Base-by-base conservation (phyloP, 2,888 invertebrate species). In the Cephus nigrinus region DNA sequence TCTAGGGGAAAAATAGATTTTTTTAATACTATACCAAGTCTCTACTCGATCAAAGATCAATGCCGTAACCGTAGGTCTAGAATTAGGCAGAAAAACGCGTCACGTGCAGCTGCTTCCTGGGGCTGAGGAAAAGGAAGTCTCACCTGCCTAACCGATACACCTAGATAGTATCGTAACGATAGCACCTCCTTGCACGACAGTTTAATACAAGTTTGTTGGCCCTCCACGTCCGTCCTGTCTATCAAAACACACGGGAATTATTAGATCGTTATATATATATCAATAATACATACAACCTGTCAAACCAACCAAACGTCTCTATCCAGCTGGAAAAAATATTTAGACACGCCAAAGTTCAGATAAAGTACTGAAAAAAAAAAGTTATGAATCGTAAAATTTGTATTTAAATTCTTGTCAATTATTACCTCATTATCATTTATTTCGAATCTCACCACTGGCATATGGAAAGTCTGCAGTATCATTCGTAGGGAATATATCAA, bases 111-210 rank as follows among this genome's bases (percentile, higher is more conserved):
- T 87, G 85, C 82, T 86, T 81, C 80, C 83, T 83, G 84, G 83
- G 78, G 81, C 81, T 78, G 79, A 74, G 82, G 86, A 84, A 88
- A 88, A 86, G 83, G 82, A 83, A 82, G 84, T 83, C 80, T 79
- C 83, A 87, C 88, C 87, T 87, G 87, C 82, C 80, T 82, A 80
- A 80, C 80, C 84, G 87, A 87, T 87, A 87, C 86, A 84, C 83
- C 23, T 78, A 85, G 88, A 88, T 88, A 88, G 86, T 85, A 84
- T 83, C 82, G 82, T 81, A 80, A 80, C 84, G 84, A 85, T 86
- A 84, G 55, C 79, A 80, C 78, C 77, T 76, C 33, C 80, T 40
- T 78, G 55, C 75, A 34, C 69, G 81, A 78, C 75, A 75, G 31
- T 75, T 75, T 75, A 72, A 78, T 78, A 40, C 77, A 74, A 75